Percentiles rank a stretch among this genome's conserved stretches.
Evolutionary conservation across 2,888 invertebrate species (phyloP).

Genomic region (Heliconius ethilla): DNA sequence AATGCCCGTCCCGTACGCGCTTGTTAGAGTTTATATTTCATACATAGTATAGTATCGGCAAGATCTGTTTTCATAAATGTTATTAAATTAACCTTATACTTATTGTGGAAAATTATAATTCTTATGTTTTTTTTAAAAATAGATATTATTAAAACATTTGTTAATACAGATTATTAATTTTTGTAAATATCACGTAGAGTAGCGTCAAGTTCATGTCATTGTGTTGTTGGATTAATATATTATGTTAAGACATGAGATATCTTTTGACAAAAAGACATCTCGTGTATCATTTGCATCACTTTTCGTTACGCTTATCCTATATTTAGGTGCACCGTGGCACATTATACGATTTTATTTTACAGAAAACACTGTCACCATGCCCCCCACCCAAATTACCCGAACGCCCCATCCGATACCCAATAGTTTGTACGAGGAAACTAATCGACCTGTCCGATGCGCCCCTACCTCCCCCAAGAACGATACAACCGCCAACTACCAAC

Average conservation of each 20-base stretch:
- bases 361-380: slow-evolving; percentile 76
- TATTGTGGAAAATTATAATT: background rate
- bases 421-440: slow-evolving; percentile 73
- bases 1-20: slow-evolving; percentile 34
- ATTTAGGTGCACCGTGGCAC: slow-evolving; percentile 74
- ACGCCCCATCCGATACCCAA: slow-evolving; percentile 76
- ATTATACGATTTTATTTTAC: slow-evolving; percentile 76
- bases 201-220: slow-evolving; percentile 17
- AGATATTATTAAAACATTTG: background rate
- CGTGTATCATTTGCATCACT: slow-evolving; percentile 28
- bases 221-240: slow-evolving; percentile 27
- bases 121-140: background rate
- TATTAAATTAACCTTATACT: background rate
- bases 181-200: slow-evolving; percentile 38
- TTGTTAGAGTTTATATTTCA: slow-evolving; percentile 41
- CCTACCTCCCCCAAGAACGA: slow-evolving; percentile 68
- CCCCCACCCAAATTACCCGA: slow-evolving; percentile 75
- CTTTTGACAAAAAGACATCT: slow-evolving; percentile 27
- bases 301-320: slow-evolving; percentile 53
- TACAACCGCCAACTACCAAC: slow-evolving; percentile 57
- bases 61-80: slow-evolving; percentile 28
- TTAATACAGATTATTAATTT: slow-evolving; percentile 15
- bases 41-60: slow-evolving; percentile 29
- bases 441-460: slow-evolving; percentile 75
- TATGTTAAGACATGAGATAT: slow-evolving; percentile 30